Evolutionary conservation across 2,888 invertebrate genomes (phyloP).

Genomic region (Pachliopta kotzebuea): DNA sequence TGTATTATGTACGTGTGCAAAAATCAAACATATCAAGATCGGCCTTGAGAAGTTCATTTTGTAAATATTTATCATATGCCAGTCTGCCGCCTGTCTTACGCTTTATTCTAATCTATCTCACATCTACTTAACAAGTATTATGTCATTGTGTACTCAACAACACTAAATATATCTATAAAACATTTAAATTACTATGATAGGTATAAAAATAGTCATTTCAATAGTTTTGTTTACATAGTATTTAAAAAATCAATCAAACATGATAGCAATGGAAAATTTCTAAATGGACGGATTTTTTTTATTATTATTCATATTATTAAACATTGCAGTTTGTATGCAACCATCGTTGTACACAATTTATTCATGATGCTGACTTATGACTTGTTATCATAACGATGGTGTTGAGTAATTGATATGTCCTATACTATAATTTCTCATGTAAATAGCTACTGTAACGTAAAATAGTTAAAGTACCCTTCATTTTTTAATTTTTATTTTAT

Average conservation of each 20-base stretch:
- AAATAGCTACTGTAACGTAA: neutral
- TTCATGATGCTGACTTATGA: slow-evolving; percentile 13
- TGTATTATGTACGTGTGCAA: slow-evolving; percentile 7
- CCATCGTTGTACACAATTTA: neutral
- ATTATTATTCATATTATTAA: neutral
- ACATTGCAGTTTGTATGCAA: neutral
- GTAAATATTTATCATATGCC: slow-evolving; percentile 44
- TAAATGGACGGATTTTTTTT: neutral
- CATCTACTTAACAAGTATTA: neutral
- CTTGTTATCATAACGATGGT: neutral
- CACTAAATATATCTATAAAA: no score
- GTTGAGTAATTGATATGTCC: neutral
- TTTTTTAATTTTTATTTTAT: neutral
- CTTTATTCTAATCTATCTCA: slow-evolving; percentile 14
- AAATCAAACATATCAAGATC: slow-evolving; percentile 49
- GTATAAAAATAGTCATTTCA: no score
- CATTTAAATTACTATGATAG: no score
- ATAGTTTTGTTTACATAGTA: no score
- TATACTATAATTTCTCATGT: slow-evolving; percentile 13
- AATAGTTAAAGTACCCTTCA: neutral
- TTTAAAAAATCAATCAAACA: neutral
- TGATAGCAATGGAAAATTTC: neutral
- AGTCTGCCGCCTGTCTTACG: slow-evolving; percentile 22
- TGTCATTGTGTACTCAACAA: neutral
- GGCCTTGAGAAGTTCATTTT: slow-evolving; percentile 43